Base-by-base conservation (phyloP, 2,113 vertebrate species). In the Pterocles burchelli region DNA sequence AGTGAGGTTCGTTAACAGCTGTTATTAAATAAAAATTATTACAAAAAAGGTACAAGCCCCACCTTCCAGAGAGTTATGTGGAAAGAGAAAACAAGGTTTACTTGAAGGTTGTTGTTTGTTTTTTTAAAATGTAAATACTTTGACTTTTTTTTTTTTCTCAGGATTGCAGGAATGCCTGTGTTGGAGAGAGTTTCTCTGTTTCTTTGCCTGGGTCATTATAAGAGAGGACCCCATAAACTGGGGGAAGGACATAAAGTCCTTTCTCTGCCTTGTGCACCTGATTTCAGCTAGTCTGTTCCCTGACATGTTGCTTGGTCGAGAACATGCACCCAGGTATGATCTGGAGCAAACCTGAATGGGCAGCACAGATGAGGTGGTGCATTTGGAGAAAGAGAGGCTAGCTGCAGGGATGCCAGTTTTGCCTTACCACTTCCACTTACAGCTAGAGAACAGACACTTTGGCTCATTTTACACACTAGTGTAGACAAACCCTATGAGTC, bases 321-420 rank as follows among this genome's bases (percentile, higher is more conserved):
- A 57, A 7, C 16, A 10, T 5, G 17, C 38, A 9, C 36, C 13
- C 13, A 43, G 22, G 7, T 34, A 11, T 45, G 48, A 22, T 51
- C 43, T 59, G 43, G 24, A n/a, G 49, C 0, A 0, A 28, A 29
- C 12, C 13, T 0, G 4, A 62, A 38, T 8, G 15, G 0, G 0
- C 20, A 66, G 67, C 29, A 46, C 12, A 29, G 58, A 46, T 15
- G 33, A 61, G 12, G 7, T 5, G 2, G 3, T 38, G 55, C 1
- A 0, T 63, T 52, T 0, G 0, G 34, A 81, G 51, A 38, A 70
- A 59, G 25, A 57, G 4, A 20, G 0, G 13, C 33, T 17, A 13
- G 61, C 33, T 67, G 7, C 0, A 1, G 13, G 51, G 20, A 20
- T 1, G 3, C 46, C 14, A 25, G 13, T 48, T 89, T 45, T 82